Evolutionary conservation across 2,888 invertebrate genomes (phyloP).

Genomic region (Athalia circularis): DNA sequence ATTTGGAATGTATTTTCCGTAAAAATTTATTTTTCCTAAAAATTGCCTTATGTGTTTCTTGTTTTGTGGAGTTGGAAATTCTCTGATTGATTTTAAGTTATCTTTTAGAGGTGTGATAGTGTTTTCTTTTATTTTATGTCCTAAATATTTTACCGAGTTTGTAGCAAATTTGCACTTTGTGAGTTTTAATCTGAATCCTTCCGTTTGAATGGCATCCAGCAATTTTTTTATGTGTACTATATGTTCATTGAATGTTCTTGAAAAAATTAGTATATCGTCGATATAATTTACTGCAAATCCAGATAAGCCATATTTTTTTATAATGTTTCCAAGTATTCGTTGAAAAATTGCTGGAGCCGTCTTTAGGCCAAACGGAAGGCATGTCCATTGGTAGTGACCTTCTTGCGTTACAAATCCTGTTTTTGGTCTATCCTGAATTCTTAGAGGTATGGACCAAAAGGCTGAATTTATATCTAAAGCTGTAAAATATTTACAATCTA

Average conservation of each 20-base stretch:
- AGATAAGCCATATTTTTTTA: conserved; percentile 45
- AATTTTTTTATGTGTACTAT: conserved; percentile 49
- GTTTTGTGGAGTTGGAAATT: conserved; percentile 43
- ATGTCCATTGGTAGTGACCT: conserved; percentile 48
- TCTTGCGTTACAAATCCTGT: conserved; percentile 26
- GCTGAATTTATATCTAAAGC: conserved; percentile 44
- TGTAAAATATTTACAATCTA: conserved; percentile 57
- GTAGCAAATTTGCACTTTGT: conserved; percentile 45
- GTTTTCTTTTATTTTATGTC: conserved; percentile 44
- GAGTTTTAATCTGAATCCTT: conserved; percentile 53
- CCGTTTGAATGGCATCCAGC: conserved; percentile 48
- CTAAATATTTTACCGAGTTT: conserved; percentile 47
- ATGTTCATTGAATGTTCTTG: conserved; percentile 53
- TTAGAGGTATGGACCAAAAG: conserved; percentile 48
- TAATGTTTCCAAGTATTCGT: conserved; percentile 50
- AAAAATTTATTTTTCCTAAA: conserved; percentile 49
- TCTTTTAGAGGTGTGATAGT: conserved; percentile 50
- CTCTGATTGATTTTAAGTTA: conserved; percentile 52
- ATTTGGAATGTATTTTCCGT: conserved; percentile 44
- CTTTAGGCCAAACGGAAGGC: conserved; percentile 50
- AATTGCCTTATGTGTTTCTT: conserved; percentile 42
- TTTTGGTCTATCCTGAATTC: conserved; percentile 43
- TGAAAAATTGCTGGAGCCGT: conserved; percentile 52
- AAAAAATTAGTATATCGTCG: conserved; percentile 50
- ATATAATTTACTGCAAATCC: conserved; percentile 50